phyloP scores from a whole-genome alignment of 2,888 invertebrate species.

The Leistus spinibarbis region DNA sequence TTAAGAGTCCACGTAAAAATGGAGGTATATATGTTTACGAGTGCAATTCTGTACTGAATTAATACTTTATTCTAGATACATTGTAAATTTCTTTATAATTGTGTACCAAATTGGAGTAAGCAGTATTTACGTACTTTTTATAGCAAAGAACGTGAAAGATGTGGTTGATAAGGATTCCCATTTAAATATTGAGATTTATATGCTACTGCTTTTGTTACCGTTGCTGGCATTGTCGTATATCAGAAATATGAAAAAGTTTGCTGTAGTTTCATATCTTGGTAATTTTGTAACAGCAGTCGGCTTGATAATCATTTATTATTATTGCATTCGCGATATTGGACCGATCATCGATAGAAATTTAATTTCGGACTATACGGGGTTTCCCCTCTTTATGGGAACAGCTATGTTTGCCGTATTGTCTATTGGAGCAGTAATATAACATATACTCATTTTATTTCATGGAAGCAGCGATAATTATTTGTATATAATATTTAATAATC shows the following conservation, averaged over 20 bases:
- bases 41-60: too few relatives aligned
- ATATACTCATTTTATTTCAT: too few relatives aligned
- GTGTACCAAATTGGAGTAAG: slow-evolving; percentile 3
- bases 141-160: slow-evolving; percentile 6
- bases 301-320: not conserved
- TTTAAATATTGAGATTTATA: slow-evolving; percentile 7
- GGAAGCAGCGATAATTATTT: too few relatives aligned
- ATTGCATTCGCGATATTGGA: not conserved
- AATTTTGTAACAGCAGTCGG: slow-evolving; percentile 8
- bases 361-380: not conserved
- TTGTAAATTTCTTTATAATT: slow-evolving; percentile 17
- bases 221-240: not conserved
- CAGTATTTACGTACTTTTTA: slow-evolving; percentile 1
- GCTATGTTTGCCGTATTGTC: not conserved
- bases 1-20: too few relatives aligned
- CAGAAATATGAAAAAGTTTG: slow-evolving; percentile 7
- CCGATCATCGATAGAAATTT: not conserved
- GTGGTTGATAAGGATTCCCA: slow-evolving; percentile 7
- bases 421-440: not conserved
- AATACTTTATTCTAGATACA: not conserved
- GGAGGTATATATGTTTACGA: too few relatives aligned
- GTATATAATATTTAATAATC: too few relatives aligned
- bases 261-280: not conserved
- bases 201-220: not conserved
- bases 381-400: not conserved